Percentiles rank a stretch among this genome's conserved stretches.
These are phyloP conservation scores for Eupeodes latifasciatus DNA, from an alignment of 2,888 invertebrate genomes.

Conservation along the genomic window DNA sequence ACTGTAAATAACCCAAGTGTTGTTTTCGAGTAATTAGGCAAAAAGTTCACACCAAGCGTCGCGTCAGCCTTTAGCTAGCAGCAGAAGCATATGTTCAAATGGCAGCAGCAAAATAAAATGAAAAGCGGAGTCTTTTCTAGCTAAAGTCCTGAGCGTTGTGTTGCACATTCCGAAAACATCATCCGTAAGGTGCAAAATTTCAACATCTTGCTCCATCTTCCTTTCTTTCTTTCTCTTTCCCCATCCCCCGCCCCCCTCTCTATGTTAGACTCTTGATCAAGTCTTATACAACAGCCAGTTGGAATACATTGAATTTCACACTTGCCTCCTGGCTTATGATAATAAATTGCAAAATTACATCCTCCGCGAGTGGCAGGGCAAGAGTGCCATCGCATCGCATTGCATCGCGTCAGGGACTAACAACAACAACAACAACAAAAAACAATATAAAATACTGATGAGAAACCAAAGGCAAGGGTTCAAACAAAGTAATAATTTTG, in stretches of 20 bases:
- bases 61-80: neutral
- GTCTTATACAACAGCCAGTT: conserved; percentile 26
- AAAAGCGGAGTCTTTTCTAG: conserved; percentile 38
- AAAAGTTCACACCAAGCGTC: conserved; percentile 54
- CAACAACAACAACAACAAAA: conserved; percentile 1
- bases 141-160: conserved; percentile 34
- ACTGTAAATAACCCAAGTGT: conserved; percentile 36
- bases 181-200: conserved; percentile 38
- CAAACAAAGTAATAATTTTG: conserved; percentile 74
- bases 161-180: conserved; percentile 20
- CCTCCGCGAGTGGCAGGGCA: conserved; percentile 50
- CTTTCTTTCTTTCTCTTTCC: neutral
- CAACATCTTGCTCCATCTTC: neutral
- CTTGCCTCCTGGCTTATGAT: conserved; percentile 76
- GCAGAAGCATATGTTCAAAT: neutral
- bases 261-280: neutral
- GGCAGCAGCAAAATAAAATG: neutral
- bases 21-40: conserved; percentile 62
- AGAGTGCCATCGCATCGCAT: neutral
- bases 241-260: neutral
- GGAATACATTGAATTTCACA: conserved; percentile 72
- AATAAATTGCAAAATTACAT: conserved; percentile 75
- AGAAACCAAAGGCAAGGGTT: conserved; percentile 70
- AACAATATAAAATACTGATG: conserved; percentile 61
- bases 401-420: neutral